Percentiles rank a stretch among this genome's conserved stretches.
Evolutionary conservation across 37 sponge, comb jelly and placozoan species (phyloP).

Genomic region (Corticium candelabrum): DNA sequence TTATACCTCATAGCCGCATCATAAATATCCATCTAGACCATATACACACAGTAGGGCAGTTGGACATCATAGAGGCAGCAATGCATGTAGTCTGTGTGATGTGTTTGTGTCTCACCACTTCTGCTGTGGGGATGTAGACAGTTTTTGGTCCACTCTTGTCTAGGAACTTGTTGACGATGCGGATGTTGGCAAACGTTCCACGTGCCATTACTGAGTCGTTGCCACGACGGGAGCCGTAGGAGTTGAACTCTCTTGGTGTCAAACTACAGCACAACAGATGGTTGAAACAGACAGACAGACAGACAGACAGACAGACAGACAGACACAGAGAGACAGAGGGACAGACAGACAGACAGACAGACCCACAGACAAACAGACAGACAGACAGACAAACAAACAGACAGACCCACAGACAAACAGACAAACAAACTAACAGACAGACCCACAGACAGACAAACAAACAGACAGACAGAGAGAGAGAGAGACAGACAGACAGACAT

Average conservation of each 20-base stretch:
- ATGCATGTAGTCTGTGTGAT: background rate
- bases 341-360: slow-evolving; percentile 47
- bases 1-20: slow-evolving; percentile 78
- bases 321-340: slow-evolving; percentile 30
- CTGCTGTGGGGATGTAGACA: slow-evolving; percentile 47
- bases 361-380: background rate
- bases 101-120: slow-evolving; percentile 9
- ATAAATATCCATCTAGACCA: slow-evolving; percentile 62
- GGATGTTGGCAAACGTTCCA: slow-evolving; percentile 89
- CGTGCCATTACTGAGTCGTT: slow-evolving; percentile 84
- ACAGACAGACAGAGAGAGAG: too few relatives aligned
- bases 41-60: background rate
- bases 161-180: slow-evolving; percentile 72
- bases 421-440: background rate
- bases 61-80: background rate
- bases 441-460: background rate
- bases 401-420: slow-evolving; percentile 56
- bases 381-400: background rate
- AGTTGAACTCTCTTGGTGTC: slow-evolving; percentile 84
- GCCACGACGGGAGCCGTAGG: slow-evolving; percentile 83
- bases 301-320: background rate
- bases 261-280: slow-evolving; percentile 24
- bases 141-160: slow-evolving; percentile 38
- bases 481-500: background rate
- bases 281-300: background rate